Percentiles rank a stretch among this genome's conserved stretches.
Evolutionary conservation across 2,113 vertebrate species (phyloP).

Genomic region (Redunca redunca): DNA sequence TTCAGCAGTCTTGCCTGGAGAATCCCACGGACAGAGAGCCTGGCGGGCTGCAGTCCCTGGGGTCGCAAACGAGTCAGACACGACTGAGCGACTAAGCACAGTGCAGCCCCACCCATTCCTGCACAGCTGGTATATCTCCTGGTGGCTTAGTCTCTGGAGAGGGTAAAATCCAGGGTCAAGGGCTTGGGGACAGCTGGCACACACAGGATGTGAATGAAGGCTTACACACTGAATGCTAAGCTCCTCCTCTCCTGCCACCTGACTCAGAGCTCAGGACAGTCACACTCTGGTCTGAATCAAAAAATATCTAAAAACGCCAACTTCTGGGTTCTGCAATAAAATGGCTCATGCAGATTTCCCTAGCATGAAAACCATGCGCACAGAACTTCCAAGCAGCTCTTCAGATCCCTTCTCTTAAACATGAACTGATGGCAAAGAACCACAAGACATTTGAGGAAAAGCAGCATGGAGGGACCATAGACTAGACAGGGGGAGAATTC

Average conservation of each 20-base stretch:
- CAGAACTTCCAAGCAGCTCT: neutral
- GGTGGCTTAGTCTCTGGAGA: neutral
- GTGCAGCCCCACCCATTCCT: neutral
- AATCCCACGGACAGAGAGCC: neutral
- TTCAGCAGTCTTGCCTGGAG: neutral
- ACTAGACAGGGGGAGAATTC: neutral
- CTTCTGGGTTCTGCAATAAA: neutral
- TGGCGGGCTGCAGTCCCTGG: neutral
- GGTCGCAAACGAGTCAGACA: neutral
- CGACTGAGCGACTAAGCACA: neutral
- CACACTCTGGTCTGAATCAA: neutral
- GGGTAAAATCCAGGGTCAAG: neutral
- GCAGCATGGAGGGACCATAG: neutral
- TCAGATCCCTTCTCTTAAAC: neutral
- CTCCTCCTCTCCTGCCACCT: neutral
- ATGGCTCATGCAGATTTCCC: neutral
- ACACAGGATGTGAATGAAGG: fast-evolving
- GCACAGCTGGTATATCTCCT: neutral
- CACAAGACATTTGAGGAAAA: neutral
- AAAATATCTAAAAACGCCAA: neutral
- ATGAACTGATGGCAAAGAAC: neutral
- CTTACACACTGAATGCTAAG: neutral
- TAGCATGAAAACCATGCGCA: neutral
- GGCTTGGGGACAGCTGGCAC: neutral
- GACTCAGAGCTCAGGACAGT: neutral